These are phyloP conservation scores for Diceros bicornis DNA, from an alignment of 2,797 vertebrate species.

Conservation along the genomic window DNA sequence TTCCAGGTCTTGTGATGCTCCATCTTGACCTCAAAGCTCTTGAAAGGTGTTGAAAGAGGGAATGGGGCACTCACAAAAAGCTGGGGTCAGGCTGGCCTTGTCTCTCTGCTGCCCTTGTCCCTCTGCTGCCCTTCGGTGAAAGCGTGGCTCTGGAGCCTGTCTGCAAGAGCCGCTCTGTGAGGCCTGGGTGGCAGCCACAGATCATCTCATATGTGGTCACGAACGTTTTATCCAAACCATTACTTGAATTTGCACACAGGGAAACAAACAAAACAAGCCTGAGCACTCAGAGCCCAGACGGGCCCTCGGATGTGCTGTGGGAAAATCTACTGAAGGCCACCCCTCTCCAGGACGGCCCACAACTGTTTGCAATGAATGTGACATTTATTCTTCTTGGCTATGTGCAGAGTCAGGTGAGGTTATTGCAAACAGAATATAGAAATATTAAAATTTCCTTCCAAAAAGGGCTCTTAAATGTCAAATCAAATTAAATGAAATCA, in stretches of 20 bases:
- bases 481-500: slow-evolving; percentile 66
- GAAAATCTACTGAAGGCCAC: rapidly evolving
- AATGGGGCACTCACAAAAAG: not conserved
- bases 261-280: not conserved
- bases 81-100: rapidly evolving
- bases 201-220: not conserved
- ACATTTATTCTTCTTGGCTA: slow-evolving; percentile 51
- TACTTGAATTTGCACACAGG: not conserved
- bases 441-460: slow-evolving; percentile 55
- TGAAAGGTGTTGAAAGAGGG: not conserved
- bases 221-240: not conserved
- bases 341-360: not conserved
- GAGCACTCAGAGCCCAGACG: rapidly evolving
- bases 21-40: not conserved
- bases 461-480: slow-evolving; percentile 74
- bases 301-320: not conserved
- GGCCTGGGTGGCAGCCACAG: slow-evolving; percentile 49
- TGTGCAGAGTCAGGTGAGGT: slow-evolving; percentile 9
- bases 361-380: not conserved
- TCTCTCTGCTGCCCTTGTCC: not conserved
- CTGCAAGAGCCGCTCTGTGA: slow-evolving; percentile 64
- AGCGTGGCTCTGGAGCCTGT: not conserved
- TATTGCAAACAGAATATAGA: slow-evolving; percentile 66
- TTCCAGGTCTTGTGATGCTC: not conserved
- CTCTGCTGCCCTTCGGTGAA: too few species aligned